Evolutionary conservation across 2,797 vertebrate genomes (phyloP), one percentile per base, ranked within the genome.

Genomic region (Netta rufina): DNA sequence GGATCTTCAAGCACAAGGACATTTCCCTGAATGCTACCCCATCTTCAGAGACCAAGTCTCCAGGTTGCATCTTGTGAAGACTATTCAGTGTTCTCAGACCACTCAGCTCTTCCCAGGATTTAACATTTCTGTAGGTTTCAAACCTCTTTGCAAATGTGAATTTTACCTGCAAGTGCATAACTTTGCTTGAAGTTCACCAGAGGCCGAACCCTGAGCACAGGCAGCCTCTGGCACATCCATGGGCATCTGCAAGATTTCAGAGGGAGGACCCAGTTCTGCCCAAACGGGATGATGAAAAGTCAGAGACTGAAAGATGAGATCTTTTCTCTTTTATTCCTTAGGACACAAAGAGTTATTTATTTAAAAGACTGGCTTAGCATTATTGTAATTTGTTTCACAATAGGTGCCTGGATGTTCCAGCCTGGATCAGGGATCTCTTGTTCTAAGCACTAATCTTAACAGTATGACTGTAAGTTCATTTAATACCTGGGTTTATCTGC

Each of bases 341-440:
- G 84, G 70, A 94, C 66, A 94, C 89, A 95, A 95, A 75, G 90
- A 87, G 84, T 83, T 95, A 84, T 92, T 95, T 97, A 94, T 93
- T 90, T 92, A 87, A 89, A 94, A 82, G 78, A 54, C 45, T 92
- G 58, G 13, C 49, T 92, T 93, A 90, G 64, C 11, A 1, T 87
- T 87, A 85, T 70, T 96, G 82, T 93, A 85, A 90, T 90, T 92
- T 92, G 78, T 80, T 90, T 92, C 81, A 95, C 93, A 93, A 90
- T 87, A 81, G 61, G 81, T 95, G 93, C 76, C 84, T 96, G 89
- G 75, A 87, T 2, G 62, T 89, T 95, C 90, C 73, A 85, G 77
- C 60, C 75, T 2, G 25, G 72, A 33, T 73, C 69, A 90, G 84
- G 47, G 58, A 85, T 69, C n/a, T 85, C 70, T 95, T 95, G 84